Evolutionary conservation across 2,797 vertebrate species (phyloP).

Genomic region (Buphagus erythrorhynchus): DNA sequence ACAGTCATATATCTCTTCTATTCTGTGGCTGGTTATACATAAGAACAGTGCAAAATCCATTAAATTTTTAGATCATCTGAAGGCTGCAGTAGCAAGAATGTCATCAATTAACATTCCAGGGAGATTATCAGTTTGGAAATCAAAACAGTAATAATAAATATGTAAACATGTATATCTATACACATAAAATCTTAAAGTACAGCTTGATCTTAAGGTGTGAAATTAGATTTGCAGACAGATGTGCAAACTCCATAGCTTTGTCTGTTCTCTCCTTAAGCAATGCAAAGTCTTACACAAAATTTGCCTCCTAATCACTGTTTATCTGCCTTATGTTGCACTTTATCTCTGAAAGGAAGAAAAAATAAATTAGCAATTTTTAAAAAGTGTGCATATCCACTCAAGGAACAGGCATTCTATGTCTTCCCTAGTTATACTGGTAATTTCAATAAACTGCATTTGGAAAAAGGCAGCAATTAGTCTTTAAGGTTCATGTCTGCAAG

Average conservation of each 20-base stretch:
- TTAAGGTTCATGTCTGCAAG: neutral
- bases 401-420: neutral
- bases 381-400: neutral
- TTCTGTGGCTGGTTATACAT: neutral
- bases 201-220: neutral
- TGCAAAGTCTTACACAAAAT: neutral
- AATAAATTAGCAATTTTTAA: neutral
- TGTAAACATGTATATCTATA: neutral
- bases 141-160: neutral
- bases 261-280: neutral
- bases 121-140: neutral
- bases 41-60: neutral
- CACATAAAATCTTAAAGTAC: neutral
- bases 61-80: neutral
- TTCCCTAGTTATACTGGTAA: neutral
- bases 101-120: neutral
- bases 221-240: neutral
- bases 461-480: neutral
- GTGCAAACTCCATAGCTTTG: neutral
- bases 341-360: neutral
- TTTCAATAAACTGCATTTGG: neutral
- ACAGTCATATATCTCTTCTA: neutral
- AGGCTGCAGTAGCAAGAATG: neutral
- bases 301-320: neutral
- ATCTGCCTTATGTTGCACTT: neutral